A percentile compares a stretch with the other conserved stretches of the same genome.
Evolutionary conservation across 2,797 vertebrate genomes (phyloP).

Genomic region (Ctenosaura bakeri): DNA sequence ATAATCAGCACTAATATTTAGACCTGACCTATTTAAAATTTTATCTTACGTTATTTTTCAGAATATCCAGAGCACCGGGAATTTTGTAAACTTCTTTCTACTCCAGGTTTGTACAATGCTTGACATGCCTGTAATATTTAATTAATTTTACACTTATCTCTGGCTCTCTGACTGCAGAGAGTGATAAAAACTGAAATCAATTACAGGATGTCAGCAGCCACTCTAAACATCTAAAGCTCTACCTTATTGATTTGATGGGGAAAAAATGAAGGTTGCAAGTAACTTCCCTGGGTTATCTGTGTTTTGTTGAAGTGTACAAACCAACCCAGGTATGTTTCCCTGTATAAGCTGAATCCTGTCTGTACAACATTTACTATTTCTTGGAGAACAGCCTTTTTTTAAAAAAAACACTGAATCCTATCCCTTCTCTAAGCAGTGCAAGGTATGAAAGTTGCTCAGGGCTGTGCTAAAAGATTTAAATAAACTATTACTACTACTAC

Average conservation of each 20-base stretch:
- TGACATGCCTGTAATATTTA: constrained; percentile 18
- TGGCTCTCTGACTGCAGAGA: background rate
- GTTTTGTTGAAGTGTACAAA: background rate
- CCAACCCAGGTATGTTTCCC: background rate
- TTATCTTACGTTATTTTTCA: constrained; percentile 5
- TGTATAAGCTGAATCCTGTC: background rate
- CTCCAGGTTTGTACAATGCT: background rate
- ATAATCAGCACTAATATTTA: background rate
- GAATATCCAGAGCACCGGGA: background rate
- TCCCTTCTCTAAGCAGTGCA: too few relatives aligned
- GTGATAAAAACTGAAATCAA: constrained; percentile 26
- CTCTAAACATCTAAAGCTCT: background rate
- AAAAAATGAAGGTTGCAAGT: constrained; percentile 6
- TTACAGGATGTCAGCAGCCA: background rate
- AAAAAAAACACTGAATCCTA: too few relatives aligned
- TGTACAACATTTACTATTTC: too few relatives aligned
- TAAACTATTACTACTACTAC: too few relatives aligned
- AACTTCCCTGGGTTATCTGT: background rate
- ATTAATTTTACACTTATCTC: constrained; percentile 27
- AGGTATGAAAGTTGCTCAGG: too few relatives aligned
- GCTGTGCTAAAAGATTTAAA: too few relatives aligned
- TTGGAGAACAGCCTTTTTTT: too few relatives aligned
- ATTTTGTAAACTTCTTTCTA: background rate
- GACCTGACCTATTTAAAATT: background rate
- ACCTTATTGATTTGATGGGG: constrained; percentile 6